These are phyloP conservation scores for Amblyornis subalaris DNA, from an alignment of 2,113 vertebrate genomes.

Conservation along the genomic window DNA sequence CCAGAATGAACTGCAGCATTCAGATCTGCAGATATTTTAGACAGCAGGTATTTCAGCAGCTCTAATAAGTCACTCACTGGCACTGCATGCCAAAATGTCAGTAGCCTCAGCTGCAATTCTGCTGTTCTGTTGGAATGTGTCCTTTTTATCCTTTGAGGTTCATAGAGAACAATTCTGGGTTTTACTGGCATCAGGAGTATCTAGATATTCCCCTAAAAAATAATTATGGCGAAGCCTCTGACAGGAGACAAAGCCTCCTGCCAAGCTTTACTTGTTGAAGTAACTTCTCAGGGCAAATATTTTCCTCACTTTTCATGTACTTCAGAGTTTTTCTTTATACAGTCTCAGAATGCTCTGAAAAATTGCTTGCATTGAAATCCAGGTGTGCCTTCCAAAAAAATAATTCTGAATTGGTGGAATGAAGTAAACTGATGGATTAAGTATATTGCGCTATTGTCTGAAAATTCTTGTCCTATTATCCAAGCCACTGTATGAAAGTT, in stretches of 20 bases:
- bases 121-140: neutral
- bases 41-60: neutral
- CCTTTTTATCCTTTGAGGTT: neutral
- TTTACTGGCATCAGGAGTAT: neutral
- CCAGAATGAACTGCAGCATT: neutral
- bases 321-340: neutral
- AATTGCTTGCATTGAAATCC: neutral
- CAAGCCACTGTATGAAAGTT: neutral
- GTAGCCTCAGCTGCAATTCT: neutral
- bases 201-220: neutral
- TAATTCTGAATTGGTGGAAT: neutral
- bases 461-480: neutral
- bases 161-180: neutral
- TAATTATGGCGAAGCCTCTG: neutral
- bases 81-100: neutral
- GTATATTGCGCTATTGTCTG: neutral
- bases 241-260: neutral
- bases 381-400: neutral
- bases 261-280: neutral
- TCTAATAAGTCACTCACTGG: neutral
- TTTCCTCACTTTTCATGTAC: neutral
- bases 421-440: neutral
- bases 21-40: neutral
- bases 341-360: neutral
- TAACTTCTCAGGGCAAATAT: neutral